These are phyloP conservation scores for Drosophila kurseongensis DNA, from an alignment of 1,140 invertebrate genomes.

Conservation along the genomic window DNA sequence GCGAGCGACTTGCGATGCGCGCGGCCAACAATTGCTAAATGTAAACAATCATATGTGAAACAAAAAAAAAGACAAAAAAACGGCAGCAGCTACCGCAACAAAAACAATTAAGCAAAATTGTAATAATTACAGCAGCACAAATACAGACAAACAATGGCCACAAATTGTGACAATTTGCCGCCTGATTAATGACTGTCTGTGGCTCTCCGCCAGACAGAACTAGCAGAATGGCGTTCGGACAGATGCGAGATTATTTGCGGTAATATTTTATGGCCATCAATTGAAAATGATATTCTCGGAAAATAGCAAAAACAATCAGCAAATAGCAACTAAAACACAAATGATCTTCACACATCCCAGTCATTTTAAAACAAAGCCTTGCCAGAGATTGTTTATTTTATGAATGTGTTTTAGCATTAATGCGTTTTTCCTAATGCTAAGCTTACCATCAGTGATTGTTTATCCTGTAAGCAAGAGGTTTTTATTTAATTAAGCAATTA, in stretches of 20 bases:
- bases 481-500: background rate
- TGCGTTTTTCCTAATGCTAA: too few species aligned
- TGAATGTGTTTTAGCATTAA: too few species aligned
- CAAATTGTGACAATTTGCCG: slow-evolving; percentile 60
- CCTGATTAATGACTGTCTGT: slow-evolving; percentile 63
- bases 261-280: slow-evolving; percentile 40
- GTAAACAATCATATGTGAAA: slow-evolving; percentile 45
- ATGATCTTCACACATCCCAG: slow-evolving; percentile 1
- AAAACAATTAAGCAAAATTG: slow-evolving; percentile 60
- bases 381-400: too few species aligned
- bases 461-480: background rate
- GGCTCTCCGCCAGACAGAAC: slow-evolving; percentile 38
- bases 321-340: slow-evolving; percentile 12
- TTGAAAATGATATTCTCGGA: slow-evolving; percentile 30
- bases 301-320: slow-evolving; percentile 3
- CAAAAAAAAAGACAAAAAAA: slow-evolving; percentile 17
- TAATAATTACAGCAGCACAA: slow-evolving; percentile 55
- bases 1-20: slow-evolving; percentile 39
- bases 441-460: background rate
- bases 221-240: slow-evolving; percentile 25
- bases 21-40: slow-evolving; percentile 29
- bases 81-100: slow-evolving; percentile 27
- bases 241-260: slow-evolving; percentile 45
- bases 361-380: too few species aligned
- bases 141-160: slow-evolving; percentile 31